phyloP scores from a whole-genome alignment of 2,888 invertebrate genomes.

The Idaea dimidiata region DNA sequence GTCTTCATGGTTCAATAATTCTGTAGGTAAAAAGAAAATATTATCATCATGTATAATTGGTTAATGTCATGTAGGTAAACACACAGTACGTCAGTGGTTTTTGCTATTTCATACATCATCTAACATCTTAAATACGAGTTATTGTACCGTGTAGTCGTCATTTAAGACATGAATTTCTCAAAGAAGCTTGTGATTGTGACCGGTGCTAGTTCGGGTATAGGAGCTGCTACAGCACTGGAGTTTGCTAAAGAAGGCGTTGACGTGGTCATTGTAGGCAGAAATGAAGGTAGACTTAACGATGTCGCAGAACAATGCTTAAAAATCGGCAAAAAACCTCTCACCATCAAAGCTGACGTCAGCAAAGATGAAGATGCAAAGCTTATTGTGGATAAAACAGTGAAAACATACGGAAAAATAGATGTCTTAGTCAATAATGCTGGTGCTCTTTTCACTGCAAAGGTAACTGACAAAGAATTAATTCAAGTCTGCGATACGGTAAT shows the following conservation, averaged over 20 bases:
- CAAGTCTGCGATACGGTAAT: constrained; percentile 10
- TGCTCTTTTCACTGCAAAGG: background rate
- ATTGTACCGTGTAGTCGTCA: background rate
- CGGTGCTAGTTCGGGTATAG: constrained; percentile 45
- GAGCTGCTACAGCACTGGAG: constrained; percentile 35
- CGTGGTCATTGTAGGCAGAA: constrained; percentile 42
- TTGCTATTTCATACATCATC: background rate
- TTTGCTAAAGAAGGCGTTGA: constrained; percentile 41
- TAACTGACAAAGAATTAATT: background rate
- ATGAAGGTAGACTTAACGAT: constrained; percentile 33
- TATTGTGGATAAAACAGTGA: constrained; percentile 37
- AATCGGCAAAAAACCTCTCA: constrained; percentile 29
- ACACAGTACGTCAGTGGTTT: background rate
- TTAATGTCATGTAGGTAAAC: background rate
- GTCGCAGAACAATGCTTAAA: constrained; percentile 31
- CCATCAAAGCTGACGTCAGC: constrained; percentile 40
- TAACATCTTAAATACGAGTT: background rate
- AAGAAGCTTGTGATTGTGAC: constrained; percentile 43
- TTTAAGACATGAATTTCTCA: constrained; percentile 23
- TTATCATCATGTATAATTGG: background rate
- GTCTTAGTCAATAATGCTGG: constrained; percentile 51
- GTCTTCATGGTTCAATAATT: too few relatives aligned
- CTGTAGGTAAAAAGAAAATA: background rate
- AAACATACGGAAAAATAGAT: constrained; percentile 43
- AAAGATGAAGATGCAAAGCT: constrained; percentile 35